Percentiles rank a stretch among this genome's conserved stretches.
phyloP scores from a whole-genome alignment of 2,113 vertebrate species.

The Erythrocercus mccallii region DNA sequence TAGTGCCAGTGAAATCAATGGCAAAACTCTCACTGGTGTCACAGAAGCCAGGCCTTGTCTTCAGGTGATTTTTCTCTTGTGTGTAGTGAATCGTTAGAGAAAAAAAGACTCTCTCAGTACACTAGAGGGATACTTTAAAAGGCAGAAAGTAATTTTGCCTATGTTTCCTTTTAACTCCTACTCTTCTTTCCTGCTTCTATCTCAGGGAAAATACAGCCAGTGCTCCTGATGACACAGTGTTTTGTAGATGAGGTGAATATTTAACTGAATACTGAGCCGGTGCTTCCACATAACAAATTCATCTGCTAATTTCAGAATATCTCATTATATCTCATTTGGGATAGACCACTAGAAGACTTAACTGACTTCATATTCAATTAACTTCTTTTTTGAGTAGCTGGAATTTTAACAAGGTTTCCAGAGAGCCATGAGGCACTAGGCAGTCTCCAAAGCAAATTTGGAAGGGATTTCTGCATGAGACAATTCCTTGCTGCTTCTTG shows the following conservation, averaged over 20 bases:
- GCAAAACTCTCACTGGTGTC: not conserved
- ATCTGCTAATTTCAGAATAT: not conserved
- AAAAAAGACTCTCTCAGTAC: not conserved
- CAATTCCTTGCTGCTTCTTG: not conserved
- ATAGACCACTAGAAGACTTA: not conserved
- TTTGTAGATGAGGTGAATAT: not conserved
- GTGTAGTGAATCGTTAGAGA: not conserved
- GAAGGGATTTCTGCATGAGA: not conserved
- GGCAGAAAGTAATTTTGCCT: not conserved
- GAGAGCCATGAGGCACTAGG: not conserved
- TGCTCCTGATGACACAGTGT: not conserved
- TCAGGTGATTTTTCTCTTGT: not conserved
- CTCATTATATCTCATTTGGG: slow-evolving; percentile 12
- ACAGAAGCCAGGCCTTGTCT: not conserved
- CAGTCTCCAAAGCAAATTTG: not conserved
- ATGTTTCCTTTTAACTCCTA: not conserved
- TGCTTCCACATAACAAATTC: not conserved
- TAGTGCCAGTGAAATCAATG: not conserved
- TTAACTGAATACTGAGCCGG: not conserved
- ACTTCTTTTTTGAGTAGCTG: slow-evolving; percentile 11
- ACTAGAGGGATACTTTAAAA: not conserved
- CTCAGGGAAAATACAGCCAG: not conserved
- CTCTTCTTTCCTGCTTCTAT: not conserved
- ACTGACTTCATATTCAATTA: slow-evolving; percentile 32
- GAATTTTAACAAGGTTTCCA: slow-evolving; percentile 14